Evolutionary conservation across 2,113 vertebrate genomes (phyloP).

Genomic region (Sylvilagus bachmani): DNA sequence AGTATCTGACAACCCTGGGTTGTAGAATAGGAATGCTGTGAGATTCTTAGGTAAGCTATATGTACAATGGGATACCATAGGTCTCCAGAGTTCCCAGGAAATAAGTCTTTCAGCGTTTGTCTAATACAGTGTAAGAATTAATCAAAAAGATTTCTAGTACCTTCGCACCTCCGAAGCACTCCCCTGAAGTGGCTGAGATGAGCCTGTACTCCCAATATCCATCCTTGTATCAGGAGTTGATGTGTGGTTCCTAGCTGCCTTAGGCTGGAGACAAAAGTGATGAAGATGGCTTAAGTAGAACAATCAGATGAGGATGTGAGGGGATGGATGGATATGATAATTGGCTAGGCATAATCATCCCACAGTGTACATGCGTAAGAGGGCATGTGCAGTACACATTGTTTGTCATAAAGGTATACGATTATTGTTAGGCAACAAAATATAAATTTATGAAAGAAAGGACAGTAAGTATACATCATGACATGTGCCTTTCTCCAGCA

Average conservation of each 20-base stretch:
- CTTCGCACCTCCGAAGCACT: neutral
- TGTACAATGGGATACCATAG: neutral
- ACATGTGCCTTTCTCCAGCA: neutral
- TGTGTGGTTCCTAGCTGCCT: neutral
- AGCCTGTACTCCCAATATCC: accelerated
- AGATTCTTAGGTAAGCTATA: neutral
- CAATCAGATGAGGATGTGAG: neutral
- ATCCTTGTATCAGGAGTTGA: neutral
- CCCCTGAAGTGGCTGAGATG: neutral
- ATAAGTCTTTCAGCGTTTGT: neutral
- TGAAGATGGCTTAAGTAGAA: neutral
- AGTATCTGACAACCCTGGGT: neutral
- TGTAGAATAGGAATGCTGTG: neutral
- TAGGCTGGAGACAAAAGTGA: neutral
- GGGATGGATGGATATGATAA: neutral
- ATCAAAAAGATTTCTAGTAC: neutral
- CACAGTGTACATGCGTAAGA: neutral
- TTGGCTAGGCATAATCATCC: neutral
- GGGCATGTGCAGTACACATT: neutral
- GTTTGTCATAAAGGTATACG: neutral
- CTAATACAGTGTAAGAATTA: neutral
- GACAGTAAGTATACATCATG: no score
- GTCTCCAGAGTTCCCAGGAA: neutral
- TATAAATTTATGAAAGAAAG: neutral
- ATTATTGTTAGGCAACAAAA: neutral